Base-by-base conservation (phyloP, 2,888 invertebrate genomes). In the Andrena bicolor region DNA sequence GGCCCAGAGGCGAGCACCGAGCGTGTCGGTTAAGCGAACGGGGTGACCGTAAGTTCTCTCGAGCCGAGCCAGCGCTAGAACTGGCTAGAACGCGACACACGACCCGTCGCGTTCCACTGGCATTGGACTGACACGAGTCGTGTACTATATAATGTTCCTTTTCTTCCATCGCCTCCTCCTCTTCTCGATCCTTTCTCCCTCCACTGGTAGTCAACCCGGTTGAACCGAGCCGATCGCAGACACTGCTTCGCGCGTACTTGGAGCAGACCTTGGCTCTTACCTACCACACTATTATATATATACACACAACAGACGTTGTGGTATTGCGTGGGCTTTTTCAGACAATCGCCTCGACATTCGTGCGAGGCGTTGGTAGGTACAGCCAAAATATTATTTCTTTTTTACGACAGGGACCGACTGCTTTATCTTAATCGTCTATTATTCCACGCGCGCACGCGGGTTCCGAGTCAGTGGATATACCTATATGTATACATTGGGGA, bases 61-160 rank as follows among this genome's bases (percentile, higher is more conserved):
- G 75, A 64, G 58, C 80, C 41, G 75, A 79, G 66, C 32, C 76
- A 61, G 32, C 32, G 66, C 28, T 20, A 20, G 48, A 64, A n/a
- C 48, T 41, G n/a, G 20, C 79, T 60, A 68, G 70, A 75, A 83
- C 71, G 70, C 83, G 75, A 75, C 53, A 56, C 23, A 20, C 10
- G 56, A 23, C 20, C 73, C 86, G 81, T 83, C 83, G 83, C 80
- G 85, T 80, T 77, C 85, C 80, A 81, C 87, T 88, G 87, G 87
- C 80, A 86, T 88, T 84, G 78, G 83, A 86, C 87, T 72, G 84
- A 82, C 75, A 72, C 77, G 63, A 70, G 60, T 75, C 77, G 60
- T 30, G 26, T 56, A 30, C 41, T 41, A 41, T 41, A 41, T 23
- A 23, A 63, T 79, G 69, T 82, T 74, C 80, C 77, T 80, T 82